Base-by-base conservation (phyloP, 2,888 invertebrate genomes). In the Reticulitermes lucifugus region DNA sequence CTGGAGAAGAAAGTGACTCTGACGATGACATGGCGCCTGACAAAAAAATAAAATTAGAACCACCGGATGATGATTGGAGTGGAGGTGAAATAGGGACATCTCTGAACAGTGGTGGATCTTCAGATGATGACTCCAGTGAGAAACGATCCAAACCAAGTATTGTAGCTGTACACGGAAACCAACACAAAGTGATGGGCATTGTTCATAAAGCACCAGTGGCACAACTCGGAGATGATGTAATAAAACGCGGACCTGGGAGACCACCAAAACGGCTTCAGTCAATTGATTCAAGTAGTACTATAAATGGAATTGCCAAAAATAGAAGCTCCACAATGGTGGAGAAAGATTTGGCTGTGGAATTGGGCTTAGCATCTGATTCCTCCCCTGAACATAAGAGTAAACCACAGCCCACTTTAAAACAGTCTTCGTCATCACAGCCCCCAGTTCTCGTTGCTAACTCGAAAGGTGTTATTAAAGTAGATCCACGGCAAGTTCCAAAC, bases 391-490 rank as follows among this genome's bases (percentile, higher is more conserved):
- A 80, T 4, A 83, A 85, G 25, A 70, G 55, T 18, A 82, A 80
- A 55, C 35, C 59, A n/a, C 75, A 60, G 75, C 43, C 71, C 0
- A 60, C 29, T 3, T 22, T 79, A 65, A 65, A 35, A 18, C 83
- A 79, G 41, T 9, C 41, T 21, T 29, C 79, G 21, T 55, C 79
- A 25, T 80, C 84, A 12, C 83, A 85, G 41, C 85, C 88, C 29
- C 89, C 89, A 87, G 89, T 90, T n/a, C 88, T 93, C 51, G 92
- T 93, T 14, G 92, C 92, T 0, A 93, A 92, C 87, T 92, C 92
- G 0, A 95, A 95, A 89, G 95, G 95, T 22, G 94, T 95, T 83
- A 94, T 95, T 86, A 94, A 95, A 90, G 94, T 95, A 35, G 95
- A 95, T 89, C 95, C 95, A 79, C 95, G 95, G 89, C 95, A 95